phyloP scores from a whole-genome alignment of 2,797 vertebrate species.

The Oryzias dopingdopingensis region DNA sequence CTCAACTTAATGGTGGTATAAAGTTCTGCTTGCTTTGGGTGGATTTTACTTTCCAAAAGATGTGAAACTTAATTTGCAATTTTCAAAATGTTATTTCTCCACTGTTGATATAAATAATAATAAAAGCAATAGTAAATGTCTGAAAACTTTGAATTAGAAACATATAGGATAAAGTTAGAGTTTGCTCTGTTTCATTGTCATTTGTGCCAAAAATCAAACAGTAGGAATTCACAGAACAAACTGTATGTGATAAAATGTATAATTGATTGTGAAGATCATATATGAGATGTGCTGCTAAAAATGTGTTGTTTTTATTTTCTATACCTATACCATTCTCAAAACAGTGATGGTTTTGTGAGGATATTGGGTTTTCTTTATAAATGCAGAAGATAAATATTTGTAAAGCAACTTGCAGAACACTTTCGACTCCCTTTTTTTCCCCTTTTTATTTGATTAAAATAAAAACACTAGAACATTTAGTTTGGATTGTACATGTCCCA shows the following conservation, averaged over 20 bases:
- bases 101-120: background rate
- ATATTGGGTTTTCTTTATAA: slow-evolving; percentile 26
- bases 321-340: slow-evolving; percentile 5
- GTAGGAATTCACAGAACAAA: background rate
- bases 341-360: slow-evolving; percentile 32
- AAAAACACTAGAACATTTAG: background rate
- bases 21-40: too few relatives aligned
- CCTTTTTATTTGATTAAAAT: background rate
- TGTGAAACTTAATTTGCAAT: too few relatives aligned
- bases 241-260: slow-evolving; percentile 3
- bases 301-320: slow-evolving; percentile 4
- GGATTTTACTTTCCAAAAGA: too few relatives aligned
- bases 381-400: slow-evolving; percentile 14
- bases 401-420: slow-evolving; percentile 23
- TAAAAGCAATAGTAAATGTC: too few relatives aligned
- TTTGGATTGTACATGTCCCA: background rate
- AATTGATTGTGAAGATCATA: slow-evolving; percentile 3
- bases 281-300: background rate
- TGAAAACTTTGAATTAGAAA: background rate
- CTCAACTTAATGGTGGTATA: too few relatives aligned
- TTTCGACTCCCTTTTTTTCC: slow-evolving; percentile 19
- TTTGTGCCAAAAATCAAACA: slow-evolving; percentile 13
- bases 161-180: background rate
- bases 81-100: background rate
- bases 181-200: background rate